A percentile compares a stretch with the other conserved stretches of the same genome.
phyloP scores from a whole-genome alignment of 2,113 vertebrate species.

The Symphodus melops region DNA sequence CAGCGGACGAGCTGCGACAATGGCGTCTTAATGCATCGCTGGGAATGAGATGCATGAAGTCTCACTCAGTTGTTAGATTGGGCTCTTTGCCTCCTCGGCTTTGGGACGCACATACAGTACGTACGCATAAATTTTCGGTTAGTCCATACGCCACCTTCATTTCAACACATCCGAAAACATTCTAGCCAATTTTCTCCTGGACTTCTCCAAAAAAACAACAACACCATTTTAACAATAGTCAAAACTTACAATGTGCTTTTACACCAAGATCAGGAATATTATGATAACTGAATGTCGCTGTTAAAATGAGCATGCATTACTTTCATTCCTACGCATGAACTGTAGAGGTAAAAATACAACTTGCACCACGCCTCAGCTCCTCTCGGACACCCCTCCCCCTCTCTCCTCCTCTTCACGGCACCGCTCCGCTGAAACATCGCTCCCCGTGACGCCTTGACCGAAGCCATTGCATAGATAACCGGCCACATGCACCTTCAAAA shows the following conservation, averaged over 20 bases:
- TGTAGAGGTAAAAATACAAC: not conserved
- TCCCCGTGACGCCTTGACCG: constrained; percentile 37
- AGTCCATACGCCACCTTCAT: not conserved
- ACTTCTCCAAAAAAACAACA: too few relatives aligned
- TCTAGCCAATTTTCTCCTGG: too few relatives aligned
- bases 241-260: too few relatives aligned
- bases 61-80: not conserved
- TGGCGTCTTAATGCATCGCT: not conserved
- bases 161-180: too few relatives aligned
- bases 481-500: constrained; percentile 33
- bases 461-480: constrained; percentile 20
- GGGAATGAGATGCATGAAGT: not conserved
- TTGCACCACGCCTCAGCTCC: constrained; percentile 3
- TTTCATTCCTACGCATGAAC: not conserved
- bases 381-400: not conserved
- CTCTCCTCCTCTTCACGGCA: not conserved
- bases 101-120: not conserved
- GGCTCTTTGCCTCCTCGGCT: not conserved
- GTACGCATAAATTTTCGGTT: not conserved
- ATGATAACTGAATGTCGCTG: too few relatives aligned
- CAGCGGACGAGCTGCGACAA: constrained; percentile 26
- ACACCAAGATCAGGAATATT: not conserved
- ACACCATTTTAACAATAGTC: too few relatives aligned
- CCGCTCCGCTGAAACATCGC: constrained; percentile 16
- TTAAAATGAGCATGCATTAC: not conserved